phyloP scores from a whole-genome alignment of 2,797 vertebrate species.

The Heteromormyrus szaboi region DNA sequence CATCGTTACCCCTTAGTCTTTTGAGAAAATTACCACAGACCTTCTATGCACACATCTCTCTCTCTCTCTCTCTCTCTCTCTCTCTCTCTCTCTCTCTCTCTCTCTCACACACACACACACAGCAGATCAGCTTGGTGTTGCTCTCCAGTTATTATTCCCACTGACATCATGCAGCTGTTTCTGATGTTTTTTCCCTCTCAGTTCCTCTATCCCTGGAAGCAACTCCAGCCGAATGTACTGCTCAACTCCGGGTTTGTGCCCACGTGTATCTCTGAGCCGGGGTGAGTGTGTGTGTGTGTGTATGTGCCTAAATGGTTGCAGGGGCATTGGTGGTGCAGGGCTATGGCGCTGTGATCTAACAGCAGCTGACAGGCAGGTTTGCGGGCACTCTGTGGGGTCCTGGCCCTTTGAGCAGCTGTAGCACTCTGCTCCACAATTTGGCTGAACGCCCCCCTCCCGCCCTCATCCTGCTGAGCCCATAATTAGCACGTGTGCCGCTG shows the following conservation, averaged over 20 bases:
- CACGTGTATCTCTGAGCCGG: neutral
- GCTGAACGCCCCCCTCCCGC: constrained; percentile 40
- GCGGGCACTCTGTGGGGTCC: constrained; percentile 80
- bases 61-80: neutral
- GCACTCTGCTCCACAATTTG: constrained; percentile 74
- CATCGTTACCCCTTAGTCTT: neutral
- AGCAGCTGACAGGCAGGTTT: constrained; percentile 91
- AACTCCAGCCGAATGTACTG: constrained; percentile 34
- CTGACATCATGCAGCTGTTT: constrained; percentile 73
- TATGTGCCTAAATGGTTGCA: constrained; percentile 37
- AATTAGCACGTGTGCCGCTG: constrained; percentile 62
- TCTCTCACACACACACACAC: constrained; percentile 8
- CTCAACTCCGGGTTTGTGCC: neutral
- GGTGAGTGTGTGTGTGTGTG: neutral
- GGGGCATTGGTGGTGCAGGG: constrained; percentile 49
- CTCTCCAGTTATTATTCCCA: constrained; percentile 65
- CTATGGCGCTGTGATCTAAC: constrained; percentile 80
- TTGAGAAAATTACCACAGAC: neutral
- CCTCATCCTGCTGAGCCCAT: constrained; percentile 60
- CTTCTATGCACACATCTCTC: neutral
- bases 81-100: neutral
- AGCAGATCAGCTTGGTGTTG: constrained; percentile 32
- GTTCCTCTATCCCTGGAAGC: constrained; percentile 37
- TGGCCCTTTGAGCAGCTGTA: constrained; percentile 68
- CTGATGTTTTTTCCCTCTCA: constrained; percentile 34